Percentiles rank a stretch among this genome's conserved stretches.
Conservation (phyloP, 2,888 invertebrate genomes). For the Lithophane ornitopus region DNA sequence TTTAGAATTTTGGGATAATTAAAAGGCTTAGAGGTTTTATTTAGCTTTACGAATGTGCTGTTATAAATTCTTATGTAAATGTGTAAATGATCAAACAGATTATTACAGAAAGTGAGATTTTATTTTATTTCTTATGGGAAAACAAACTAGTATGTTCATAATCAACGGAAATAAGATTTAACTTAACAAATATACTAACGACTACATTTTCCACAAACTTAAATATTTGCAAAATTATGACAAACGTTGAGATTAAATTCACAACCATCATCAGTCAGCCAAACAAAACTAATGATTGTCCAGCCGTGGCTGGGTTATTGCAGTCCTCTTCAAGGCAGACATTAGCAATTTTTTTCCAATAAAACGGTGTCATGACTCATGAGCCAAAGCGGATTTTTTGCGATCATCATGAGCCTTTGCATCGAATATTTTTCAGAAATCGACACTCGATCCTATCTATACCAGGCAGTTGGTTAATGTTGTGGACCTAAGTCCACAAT, state of each 20-base stretch:
- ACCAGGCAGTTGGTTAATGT: neutral
- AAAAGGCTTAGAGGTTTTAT: constrained; percentile 1
- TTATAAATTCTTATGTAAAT: neutral
- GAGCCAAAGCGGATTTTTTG: neutral
- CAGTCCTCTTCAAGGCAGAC: neutral
- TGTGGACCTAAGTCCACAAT: too few relatives aligned
- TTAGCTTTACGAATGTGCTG: neutral
- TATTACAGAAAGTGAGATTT: neutral
- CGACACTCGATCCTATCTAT: neutral
- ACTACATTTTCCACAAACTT: too few relatives aligned
- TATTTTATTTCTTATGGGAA: too few relatives aligned
- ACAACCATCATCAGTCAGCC: neutral
- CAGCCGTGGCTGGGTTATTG: neutral
- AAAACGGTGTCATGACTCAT: neutral
- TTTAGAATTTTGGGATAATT: constrained; percentile 34
- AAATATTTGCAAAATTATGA: too few relatives aligned
- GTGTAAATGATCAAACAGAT: neutral
- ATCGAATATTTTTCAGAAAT: neutral
- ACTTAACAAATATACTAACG: too few relatives aligned
- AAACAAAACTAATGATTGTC: neutral
- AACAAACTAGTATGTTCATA: too few relatives aligned
- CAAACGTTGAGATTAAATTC: neutral
- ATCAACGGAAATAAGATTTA: too few relatives aligned
- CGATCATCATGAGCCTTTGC: neutral
- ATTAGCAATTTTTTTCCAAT: neutral